These are phyloP conservation scores for Lycorma delicatula DNA, from an alignment of 1,140 invertebrate species.

Conservation along the genomic window DNA sequence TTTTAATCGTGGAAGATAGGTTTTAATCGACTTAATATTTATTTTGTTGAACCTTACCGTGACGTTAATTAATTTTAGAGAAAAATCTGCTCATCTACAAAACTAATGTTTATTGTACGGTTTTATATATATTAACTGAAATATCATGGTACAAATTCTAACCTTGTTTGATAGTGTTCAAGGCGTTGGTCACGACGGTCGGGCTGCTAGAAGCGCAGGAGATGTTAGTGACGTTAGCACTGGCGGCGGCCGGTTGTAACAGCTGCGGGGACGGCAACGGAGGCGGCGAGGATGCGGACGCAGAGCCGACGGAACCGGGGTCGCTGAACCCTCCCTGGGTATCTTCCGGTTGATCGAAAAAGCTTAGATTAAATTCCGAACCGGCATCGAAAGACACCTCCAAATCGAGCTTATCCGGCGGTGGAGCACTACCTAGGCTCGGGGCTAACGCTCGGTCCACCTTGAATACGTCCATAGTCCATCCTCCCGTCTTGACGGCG, in stretches of 20 bases:
- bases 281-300: slow-evolving; percentile 46
- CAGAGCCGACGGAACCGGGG: slow-evolving; percentile 53
- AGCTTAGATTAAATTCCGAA: slow-evolving; percentile 66
- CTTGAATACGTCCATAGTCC: slow-evolving; percentile 52
- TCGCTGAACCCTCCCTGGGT: slow-evolving; percentile 58
- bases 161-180: no score
- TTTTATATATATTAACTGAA: no score
- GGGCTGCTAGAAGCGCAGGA: no score
- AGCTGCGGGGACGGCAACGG: slow-evolving; percentile 28
- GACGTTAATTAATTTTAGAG: no score
- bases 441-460: slow-evolving; percentile 50
- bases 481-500: slow-evolving; percentile 21
- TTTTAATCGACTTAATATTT: no score
- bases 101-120: no score
- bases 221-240: no score
- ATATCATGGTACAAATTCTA: no score
- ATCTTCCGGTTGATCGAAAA: slow-evolving; percentile 61
- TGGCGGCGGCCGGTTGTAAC: slow-evolving; percentile 9
- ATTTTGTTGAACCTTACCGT: no score
- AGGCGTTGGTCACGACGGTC: no score
- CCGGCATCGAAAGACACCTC: slow-evolving; percentile 64
- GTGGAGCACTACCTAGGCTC: slow-evolving; percentile 47
- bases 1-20: no score
- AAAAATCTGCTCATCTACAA: no score
- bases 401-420: slow-evolving; percentile 46